phyloP scores from a whole-genome alignment of 2,797 vertebrate genomes.

The Channallabes apus region DNA sequence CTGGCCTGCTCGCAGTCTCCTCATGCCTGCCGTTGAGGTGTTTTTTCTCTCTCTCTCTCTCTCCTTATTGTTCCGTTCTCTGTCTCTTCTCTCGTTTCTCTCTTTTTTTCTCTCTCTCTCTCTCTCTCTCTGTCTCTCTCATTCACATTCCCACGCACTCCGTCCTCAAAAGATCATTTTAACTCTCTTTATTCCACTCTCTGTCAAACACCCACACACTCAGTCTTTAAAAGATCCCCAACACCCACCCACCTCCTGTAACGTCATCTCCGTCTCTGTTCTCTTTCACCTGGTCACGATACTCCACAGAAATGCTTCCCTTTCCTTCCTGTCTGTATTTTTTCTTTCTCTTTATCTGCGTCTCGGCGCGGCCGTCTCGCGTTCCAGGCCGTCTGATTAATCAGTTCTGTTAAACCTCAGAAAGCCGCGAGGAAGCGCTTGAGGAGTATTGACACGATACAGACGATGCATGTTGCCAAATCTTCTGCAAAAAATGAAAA shows the following conservation, averaged over 20 bases:
- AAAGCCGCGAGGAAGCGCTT: not conserved
- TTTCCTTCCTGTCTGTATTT: not conserved
- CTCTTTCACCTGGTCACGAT: not conserved
- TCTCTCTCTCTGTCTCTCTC: not conserved
- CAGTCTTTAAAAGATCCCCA: not conserved
- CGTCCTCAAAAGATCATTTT: not conserved
- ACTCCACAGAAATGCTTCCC: slow-evolving; percentile 1
- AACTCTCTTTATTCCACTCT: not conserved
- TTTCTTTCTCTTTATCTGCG: not conserved
- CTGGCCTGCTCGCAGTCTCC: not conserved
- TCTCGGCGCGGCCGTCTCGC: not conserved
- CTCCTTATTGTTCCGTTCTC: not conserved
- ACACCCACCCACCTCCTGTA: slow-evolving; percentile 11
- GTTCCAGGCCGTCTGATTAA: not conserved
- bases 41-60: not conserved
- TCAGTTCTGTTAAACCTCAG: not conserved
- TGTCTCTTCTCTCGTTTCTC: not conserved
- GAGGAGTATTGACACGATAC: not conserved
- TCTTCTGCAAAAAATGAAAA: not conserved
- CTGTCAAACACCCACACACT: not conserved
- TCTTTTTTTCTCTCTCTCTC: not conserved
- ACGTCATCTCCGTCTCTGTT: not conserved
- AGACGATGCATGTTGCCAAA: slow-evolving; percentile 40
- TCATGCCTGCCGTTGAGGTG: slow-evolving; percentile 3
- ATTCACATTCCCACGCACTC: not conserved